Evolutionary conservation across 53 echinoderm and acorn worm species (phyloP).

Genomic region (Paracentrotus lividus): DNA sequence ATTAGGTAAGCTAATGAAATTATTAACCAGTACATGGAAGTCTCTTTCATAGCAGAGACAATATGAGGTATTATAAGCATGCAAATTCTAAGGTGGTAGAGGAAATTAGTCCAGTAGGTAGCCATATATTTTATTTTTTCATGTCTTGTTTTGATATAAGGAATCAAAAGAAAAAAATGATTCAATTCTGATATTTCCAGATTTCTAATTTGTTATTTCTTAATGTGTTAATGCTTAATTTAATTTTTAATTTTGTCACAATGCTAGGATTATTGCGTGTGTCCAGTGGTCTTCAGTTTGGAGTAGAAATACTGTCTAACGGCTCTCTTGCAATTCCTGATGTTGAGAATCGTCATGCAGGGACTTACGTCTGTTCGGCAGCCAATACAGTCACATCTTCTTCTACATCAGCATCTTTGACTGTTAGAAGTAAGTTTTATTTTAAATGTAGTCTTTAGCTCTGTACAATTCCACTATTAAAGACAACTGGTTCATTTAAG

Average conservation of each 20-base stretch:
- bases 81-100: no score
- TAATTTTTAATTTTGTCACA: background rate
- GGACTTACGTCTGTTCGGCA: slow-evolving; percentile 86
- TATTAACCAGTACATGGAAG: no score
- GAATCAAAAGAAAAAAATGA: no score
- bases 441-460: background rate
- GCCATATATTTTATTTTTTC: background rate
- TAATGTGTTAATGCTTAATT: no score
- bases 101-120: no score
- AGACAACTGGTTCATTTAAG: background rate
- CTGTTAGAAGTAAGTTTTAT: slow-evolving; percentile 85
- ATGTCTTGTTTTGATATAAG: background rate
- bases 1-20: slow-evolving; percentile 62
- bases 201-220: no score
- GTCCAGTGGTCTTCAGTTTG: slow-evolving; percentile 77
- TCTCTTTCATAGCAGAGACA: no score
- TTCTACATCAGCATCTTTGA: slow-evolving; percentile 59
- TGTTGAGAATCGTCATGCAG: slow-evolving; percentile 74
- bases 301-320: slow-evolving; percentile 78
- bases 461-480: no score
- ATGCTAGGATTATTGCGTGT: slow-evolving; percentile 74
- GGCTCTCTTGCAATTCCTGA: slow-evolving; percentile 78
- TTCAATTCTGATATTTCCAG: no score
- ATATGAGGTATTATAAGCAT: no score
- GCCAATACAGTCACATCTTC: slow-evolving; percentile 77